Conservation (phyloP, 2,113 vertebrate genomes). For the Bufo gargarizans region DNA sequence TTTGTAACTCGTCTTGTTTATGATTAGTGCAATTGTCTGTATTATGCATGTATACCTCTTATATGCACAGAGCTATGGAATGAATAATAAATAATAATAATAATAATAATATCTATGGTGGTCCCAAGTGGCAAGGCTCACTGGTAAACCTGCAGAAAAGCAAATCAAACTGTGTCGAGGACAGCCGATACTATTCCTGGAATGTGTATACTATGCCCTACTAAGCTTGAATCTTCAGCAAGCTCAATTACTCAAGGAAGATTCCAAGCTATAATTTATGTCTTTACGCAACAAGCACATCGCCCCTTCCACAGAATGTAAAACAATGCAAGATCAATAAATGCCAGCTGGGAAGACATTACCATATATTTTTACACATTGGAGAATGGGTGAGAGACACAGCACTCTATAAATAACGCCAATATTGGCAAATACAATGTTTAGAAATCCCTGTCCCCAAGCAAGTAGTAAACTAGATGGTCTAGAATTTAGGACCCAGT, state of each 20-base stretch:
- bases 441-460: background rate
- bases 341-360: conserved; percentile 24
- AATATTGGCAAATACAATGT: conserved; percentile 37
- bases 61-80: too few species aligned
- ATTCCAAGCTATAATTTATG: conserved; percentile 39
- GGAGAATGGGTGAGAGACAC: conserved; percentile 29
- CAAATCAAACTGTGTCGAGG: background rate
- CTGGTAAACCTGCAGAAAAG: background rate
- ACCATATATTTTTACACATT: conserved; percentile 43
- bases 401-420: conserved; percentile 17
- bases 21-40: too few species aligned
- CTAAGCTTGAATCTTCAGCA: conserved; percentile 18
- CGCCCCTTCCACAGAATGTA: conserved; percentile 15
- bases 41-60: too few species aligned
- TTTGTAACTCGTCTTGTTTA: too few species aligned
- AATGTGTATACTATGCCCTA: background rate
- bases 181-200: background rate
- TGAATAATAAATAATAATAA: too few species aligned
- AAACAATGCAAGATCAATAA: conserved; percentile 53
- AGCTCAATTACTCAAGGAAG: conserved; percentile 21
- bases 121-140: background rate
- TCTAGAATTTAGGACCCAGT: background rate
- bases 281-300: conserved; percentile 20
- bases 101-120: background rate
- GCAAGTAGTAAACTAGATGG: background rate